Base-by-base conservation (phyloP, 1,140 invertebrate genomes). In the Lineus longissimus region DNA sequence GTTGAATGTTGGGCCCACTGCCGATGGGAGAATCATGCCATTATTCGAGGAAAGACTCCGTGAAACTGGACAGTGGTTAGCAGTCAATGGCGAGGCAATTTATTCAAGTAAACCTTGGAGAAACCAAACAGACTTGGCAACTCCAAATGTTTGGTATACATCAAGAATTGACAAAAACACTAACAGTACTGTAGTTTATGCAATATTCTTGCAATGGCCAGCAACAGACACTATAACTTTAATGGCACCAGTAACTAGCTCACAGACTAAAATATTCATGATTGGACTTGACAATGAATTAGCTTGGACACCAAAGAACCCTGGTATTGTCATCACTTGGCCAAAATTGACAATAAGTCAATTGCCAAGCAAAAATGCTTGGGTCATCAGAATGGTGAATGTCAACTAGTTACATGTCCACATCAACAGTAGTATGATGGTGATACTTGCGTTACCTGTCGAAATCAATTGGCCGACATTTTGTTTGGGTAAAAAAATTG, bases 1-100 rank as follows among this genome's bases (percentile, higher is more conserved):
- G 7, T 87, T 96, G 70, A 97, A 96, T 76, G 86, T 95, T 61
- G 93, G 94, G 0, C 94, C 94, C 11, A 93, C 93, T 0, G 90
- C 89, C 74, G 91, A 94, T 70, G 94, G 95, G 1, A 88, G 86
- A 6, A 95, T 98, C 57, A 74, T 85, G 7, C 89, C 92, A 17
- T 91, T 97, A 73, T 95, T 91, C 77, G 88, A 96, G 84, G 92
- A 97, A 74, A 84, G 94, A 63, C 82, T 98, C 0, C 75, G 84
- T 2, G 78, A 86, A 67, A 47, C 85, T 23, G 88, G 89, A 45
- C 64, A 76, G 17, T 96, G 93, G 92, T 77, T 97, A 7, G 70
- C 82, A 11, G 78, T 90, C 0, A 96, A 95, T 75, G 93, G 92
- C 1, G 90, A 94, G 78, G 91, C 91, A 0, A 93, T 98, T 73